A percentile compares a stretch with the other conserved stretches of the same genome.
phyloP scores from a whole-genome alignment of 2,888 invertebrate species.

The Acanthococcus lagerstroemiae region DNA sequence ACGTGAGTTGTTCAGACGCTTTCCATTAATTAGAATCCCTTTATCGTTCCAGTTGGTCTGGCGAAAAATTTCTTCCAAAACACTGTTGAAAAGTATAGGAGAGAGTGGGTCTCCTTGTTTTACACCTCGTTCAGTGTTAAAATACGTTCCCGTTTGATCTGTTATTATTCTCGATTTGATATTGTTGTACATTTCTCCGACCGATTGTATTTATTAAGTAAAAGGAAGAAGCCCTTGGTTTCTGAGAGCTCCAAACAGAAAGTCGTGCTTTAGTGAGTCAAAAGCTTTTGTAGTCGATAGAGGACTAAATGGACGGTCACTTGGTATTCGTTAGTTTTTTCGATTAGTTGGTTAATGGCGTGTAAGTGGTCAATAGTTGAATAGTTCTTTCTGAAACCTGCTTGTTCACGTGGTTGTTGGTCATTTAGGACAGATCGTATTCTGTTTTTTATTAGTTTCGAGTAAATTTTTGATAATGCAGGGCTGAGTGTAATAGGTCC shows the following conservation, averaged over 20 bases:
- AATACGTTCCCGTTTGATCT: background rate
- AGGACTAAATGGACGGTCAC: background rate
- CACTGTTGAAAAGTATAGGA: background rate
- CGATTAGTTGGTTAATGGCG: background rate
- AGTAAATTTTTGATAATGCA: background rate
- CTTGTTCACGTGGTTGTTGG: background rate
- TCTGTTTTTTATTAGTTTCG: background rate
- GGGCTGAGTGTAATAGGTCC: background rate
- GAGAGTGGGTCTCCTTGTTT: constrained; percentile 15
- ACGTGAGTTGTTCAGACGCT: background rate
- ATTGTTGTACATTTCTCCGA: background rate
- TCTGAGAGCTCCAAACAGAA: too few relatives aligned
- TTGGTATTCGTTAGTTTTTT: background rate
- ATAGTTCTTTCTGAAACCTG: background rate
- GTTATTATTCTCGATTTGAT: background rate
- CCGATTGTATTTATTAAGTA: background rate
- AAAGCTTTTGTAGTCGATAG: too few relatives aligned
- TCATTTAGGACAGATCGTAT: background rate
- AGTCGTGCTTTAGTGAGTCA: too few relatives aligned
- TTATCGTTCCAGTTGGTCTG: background rate
- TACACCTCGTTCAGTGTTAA: constrained; percentile 4
- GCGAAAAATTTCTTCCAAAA: background rate
- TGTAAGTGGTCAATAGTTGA: background rate
- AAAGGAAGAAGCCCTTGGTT: too few relatives aligned
- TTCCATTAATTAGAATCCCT: background rate